Evolutionary conservation across 1,140 invertebrate genomes (phyloP), one percentile per base, ranked within the genome.

Genomic region (Cecropterus lyciades): DNA sequence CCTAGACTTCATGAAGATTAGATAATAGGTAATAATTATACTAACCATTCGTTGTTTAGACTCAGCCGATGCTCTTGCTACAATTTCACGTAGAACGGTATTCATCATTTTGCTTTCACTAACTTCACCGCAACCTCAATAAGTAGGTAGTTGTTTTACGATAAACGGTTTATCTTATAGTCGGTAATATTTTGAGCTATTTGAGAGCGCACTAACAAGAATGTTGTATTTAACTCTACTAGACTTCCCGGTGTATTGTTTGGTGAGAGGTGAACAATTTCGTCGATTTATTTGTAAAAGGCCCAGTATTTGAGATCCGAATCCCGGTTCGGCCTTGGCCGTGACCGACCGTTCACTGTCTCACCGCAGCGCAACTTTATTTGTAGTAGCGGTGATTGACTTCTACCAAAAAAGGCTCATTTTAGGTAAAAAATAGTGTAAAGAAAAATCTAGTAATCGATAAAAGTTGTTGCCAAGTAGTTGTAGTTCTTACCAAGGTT

Each of bases 291-390:
- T 75, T 80, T 73, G 48, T 69, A 69, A 76, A 66, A 71, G 69
- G 63, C 69, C 20, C 67, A 67, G 65, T 56, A 60, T 72, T 75
- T 67, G 66, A 67, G 65, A 76, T 68, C 71, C 55, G 67, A 86
- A 73, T 76, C 68, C 65, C 64, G 71, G 79, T 85, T 87, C 77
- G 82, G 80, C 88, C 88, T 91, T 91, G 88, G 79, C 88, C 84
- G 83, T 89, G 84, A 91, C 86, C 80, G 82, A 67, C 77, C 85
- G 77, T 85, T 89, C 88, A 89, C 86, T 88, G 80, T 79, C 74
- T 66, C 64, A 70, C 55, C 75, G 80, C 72, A 81, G 73, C 79
- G 80, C 81, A 52, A 52, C 60, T 80, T 82, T 84, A 84, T 68
- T 74, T 77, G 51, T 68, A 53, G 64, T 65, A 64, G 57, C 24